phyloP scores from a whole-genome alignment of 2,797 vertebrate species.

The Oryzias sinensis region DNA sequence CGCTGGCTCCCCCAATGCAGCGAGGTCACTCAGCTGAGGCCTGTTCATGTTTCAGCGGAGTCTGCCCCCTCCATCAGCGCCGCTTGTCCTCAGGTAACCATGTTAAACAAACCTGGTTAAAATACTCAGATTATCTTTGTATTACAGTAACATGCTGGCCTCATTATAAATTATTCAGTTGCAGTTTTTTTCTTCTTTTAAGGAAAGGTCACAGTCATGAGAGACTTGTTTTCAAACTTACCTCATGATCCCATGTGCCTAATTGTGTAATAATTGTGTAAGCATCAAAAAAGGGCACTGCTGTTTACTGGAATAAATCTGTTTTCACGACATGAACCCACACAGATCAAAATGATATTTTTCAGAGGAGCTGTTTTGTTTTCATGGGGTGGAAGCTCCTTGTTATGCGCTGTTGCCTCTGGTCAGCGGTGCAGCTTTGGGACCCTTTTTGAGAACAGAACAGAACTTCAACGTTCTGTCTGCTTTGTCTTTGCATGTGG shows the following conservation, averaged over 20 bases:
- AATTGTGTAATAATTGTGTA: slow-evolving; percentile 1
- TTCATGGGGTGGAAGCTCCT: slow-evolving; percentile 18
- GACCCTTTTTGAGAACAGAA: slow-evolving; percentile 8
- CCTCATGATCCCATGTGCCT: slow-evolving; percentile 13
- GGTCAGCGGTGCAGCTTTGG: slow-evolving; percentile 33
- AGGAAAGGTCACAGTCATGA: slow-evolving; percentile 5
- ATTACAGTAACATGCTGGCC: too few relatives aligned
- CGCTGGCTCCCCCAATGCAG: slow-evolving; percentile 78
- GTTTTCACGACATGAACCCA: slow-evolving; percentile 13
- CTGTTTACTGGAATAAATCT: slow-evolving; percentile 5
- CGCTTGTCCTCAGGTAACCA: slow-evolving; percentile 78
- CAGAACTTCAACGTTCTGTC: neutral
- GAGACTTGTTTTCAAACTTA: slow-evolving; percentile 3
- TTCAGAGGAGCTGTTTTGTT: neutral
- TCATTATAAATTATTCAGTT: neutral
- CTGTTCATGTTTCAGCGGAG: slow-evolving; percentile 82
- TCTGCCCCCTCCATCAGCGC: slow-evolving; percentile 82
- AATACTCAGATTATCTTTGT: too few relatives aligned
- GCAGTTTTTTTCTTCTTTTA: neutral
- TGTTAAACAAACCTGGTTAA: neutral
- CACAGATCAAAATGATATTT: neutral
- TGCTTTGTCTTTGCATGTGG: slow-evolving; percentile 50
- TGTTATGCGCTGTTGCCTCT: slow-evolving; percentile 16
- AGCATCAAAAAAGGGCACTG: slow-evolving; percentile 9
- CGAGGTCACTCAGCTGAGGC: slow-evolving; percentile 74